Evolutionary conservation across 2,888 invertebrate species (phyloP).

Genomic region (Imbricaverruca yamaguchii): DNA sequence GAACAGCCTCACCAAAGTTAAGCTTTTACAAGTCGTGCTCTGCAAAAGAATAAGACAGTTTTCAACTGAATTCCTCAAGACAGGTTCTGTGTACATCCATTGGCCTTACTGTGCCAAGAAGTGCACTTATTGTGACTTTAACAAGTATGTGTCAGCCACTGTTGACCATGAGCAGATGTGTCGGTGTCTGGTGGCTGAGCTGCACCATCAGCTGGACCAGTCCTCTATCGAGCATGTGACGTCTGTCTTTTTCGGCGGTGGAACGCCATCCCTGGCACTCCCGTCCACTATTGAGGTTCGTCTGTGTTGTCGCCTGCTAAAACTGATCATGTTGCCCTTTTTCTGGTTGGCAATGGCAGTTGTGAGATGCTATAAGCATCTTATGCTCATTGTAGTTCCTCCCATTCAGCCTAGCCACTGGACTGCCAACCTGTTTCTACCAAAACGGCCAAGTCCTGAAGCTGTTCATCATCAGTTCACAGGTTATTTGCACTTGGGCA

Average conservation of each 20-base stretch:
- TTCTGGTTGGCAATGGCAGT: too few relatives aligned
- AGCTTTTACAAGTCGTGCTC: too few relatives aligned
- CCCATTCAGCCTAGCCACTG: too few relatives aligned
- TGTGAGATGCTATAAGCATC: too few relatives aligned
- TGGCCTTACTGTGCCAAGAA: slow-evolving; percentile 30
- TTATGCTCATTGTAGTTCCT: too few relatives aligned
- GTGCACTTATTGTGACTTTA: slow-evolving; percentile 31
- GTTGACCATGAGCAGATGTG: slow-evolving; percentile 25
- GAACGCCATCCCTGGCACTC: slow-evolving; percentile 33
- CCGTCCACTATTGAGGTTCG: slow-evolving; percentile 31
- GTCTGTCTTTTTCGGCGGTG: slow-evolving; percentile 33
- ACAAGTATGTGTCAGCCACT: slow-evolving; percentile 26
- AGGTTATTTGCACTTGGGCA: too few relatives aligned
- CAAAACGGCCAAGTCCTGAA: too few relatives aligned
- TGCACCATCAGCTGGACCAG: background rate
- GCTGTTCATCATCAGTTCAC: too few relatives aligned
- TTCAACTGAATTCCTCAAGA: background rate
- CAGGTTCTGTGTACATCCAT: slow-evolving; percentile 28
- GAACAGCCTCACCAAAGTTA: too few relatives aligned
- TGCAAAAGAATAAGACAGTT: background rate
- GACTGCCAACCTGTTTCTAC: too few relatives aligned
- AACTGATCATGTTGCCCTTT: too few relatives aligned
- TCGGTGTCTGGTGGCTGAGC: background rate
- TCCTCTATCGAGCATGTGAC: background rate
- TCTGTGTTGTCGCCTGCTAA: background rate